Evolutionary conservation across 2,113 vertebrate genomes (phyloP), one percentile per base, ranked within the genome.

Genomic region (Charina bottae): DNA sequence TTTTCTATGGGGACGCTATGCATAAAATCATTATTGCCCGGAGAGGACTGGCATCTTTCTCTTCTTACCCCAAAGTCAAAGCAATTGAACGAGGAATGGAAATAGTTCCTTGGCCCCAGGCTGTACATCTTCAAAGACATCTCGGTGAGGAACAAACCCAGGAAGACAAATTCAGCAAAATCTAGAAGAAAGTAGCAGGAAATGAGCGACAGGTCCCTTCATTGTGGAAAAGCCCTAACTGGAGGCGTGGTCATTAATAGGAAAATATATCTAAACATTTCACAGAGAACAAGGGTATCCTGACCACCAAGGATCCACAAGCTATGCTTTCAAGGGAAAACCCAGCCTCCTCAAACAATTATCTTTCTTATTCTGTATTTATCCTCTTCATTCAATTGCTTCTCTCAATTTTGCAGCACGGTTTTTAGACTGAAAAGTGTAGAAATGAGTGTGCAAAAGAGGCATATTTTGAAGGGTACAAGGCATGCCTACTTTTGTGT

Each of bases 61-160:
- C 23, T 19, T 0, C 92, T 98, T 95, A 99, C 99, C 98, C 98
- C 99, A 93, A 99, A 99, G 96, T 99, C 99, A 56, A 99, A 99
- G 95, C 99, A 99, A 97, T 99, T 99, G 97, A 99, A 99, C 0
- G 99, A 99, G 3, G 99, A 99, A 92, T 99, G 99, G 96, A 99
- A 99, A 96, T 99, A 99, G 94, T 98, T 99, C 91, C 99, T 98
- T 53, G 99, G 98, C 56, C 99, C 99, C 24, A 99, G 97, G 24
- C 99, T 99, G 0, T 99, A 99, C 98, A 99, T 99, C 97, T 99
- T 99, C 97, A 99, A 95, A 87, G 98, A 98, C 99, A 99, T 99
- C 98, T 99, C 99, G 2, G 98, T 98, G 93, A 99, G 98, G 96
- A 99, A 99, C 90, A 99, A 97, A 72, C 99, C 99, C 96, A 99